Conservation (phyloP, 2,888 invertebrate genomes). For the Oscheius sp. region DNA sequence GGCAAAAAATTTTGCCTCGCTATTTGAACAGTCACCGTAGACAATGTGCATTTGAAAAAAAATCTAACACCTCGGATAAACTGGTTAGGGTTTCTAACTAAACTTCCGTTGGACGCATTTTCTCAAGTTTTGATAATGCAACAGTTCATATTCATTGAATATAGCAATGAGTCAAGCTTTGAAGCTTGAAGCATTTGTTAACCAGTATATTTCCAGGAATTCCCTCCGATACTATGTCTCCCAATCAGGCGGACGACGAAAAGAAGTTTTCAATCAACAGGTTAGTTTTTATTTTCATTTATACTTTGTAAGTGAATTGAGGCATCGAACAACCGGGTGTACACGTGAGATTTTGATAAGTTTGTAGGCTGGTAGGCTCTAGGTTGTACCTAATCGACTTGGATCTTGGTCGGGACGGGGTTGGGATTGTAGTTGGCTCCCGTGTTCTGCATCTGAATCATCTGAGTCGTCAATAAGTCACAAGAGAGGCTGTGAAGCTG, state of each 20-base stretch:
- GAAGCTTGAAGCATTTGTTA: not conserved
- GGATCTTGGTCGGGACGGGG: slow-evolving; percentile 40
- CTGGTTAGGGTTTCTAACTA: no score
- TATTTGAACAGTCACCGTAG: no score
- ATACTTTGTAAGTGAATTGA: slow-evolving; percentile 24
- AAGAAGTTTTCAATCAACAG: slow-evolving; percentile 32
- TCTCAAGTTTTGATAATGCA: no score
- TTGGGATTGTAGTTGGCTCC: slow-evolving; percentile 47
- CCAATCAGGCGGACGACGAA: slow-evolving; percentile 15
- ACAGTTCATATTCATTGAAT: no score
- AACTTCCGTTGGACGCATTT: no score
- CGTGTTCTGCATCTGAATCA: slow-evolving; percentile 46
- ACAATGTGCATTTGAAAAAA: no score
- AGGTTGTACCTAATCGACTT: slow-evolving; percentile 36
- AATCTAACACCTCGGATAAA: no score
- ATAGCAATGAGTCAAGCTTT: no score
- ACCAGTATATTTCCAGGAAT: slow-evolving; percentile 5
- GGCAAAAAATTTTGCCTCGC: no score
- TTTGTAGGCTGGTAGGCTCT: slow-evolving; percentile 4
- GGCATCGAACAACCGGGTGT: slow-evolving; percentile 25
- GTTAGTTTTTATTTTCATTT: slow-evolving; percentile 27
- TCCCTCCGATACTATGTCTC: not conserved
- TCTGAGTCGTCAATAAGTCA: not conserved
- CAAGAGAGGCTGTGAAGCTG: no score
- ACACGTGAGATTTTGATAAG: slow-evolving; percentile 27